Conservation (phyloP, 1,140 invertebrate species). For the Panulirus ornatus region DNA sequence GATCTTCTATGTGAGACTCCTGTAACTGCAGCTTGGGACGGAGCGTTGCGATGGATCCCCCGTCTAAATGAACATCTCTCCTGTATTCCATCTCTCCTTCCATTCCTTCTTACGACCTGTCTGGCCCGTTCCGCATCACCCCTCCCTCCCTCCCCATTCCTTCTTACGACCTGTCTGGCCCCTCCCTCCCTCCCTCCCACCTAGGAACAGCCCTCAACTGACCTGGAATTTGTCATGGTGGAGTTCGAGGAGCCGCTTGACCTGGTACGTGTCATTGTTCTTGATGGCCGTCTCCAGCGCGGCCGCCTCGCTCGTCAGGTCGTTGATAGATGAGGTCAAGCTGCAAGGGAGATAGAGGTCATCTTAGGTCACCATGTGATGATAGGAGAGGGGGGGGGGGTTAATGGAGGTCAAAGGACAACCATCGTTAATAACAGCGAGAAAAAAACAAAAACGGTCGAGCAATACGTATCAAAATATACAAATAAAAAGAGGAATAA, state of each 20-base stretch:
- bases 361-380: background rate
- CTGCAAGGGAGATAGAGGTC: constrained; percentile 74
- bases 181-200: background rate
- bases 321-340: constrained; percentile 80
- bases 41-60: too few species aligned
- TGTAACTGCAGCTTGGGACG: too few species aligned
- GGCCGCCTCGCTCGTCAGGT: constrained; percentile 80
- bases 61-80: background rate
- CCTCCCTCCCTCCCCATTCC: background rate
- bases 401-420: background rate
- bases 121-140: constrained; percentile 64
- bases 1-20: too few species aligned
- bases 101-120: constrained; percentile 75
- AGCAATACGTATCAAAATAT: constrained; percentile 12
- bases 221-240: constrained; percentile 82
- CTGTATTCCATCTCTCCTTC: constrained; percentile 71
- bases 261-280: constrained; percentile 80
- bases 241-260: constrained; percentile 81
- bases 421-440: too few species aligned
- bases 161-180: background rate
- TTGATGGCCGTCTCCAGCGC: constrained; percentile 81
- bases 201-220: constrained; percentile 55
- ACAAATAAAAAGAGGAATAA: background rate
- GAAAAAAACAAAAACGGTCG: too few species aligned
- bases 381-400: background rate